These are phyloP conservation scores for Odontomyia ornata DNA, from an alignment of 2,888 invertebrate genomes.

Conservation along the genomic window DNA sequence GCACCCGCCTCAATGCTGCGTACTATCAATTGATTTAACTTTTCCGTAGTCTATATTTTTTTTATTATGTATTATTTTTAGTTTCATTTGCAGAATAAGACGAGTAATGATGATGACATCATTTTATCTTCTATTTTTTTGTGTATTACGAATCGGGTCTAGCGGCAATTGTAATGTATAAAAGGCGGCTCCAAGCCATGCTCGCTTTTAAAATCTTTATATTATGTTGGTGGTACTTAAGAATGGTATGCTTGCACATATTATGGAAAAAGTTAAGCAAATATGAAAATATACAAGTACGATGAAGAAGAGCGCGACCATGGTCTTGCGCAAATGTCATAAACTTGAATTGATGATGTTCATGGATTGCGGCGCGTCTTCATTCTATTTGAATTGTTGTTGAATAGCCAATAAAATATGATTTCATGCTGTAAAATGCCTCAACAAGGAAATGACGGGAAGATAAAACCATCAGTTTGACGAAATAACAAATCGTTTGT, in stretches of 20 bases:
- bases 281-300: constrained; percentile 5
- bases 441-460: background rate
- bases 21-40: constrained; percentile 4
- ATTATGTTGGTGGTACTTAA: too few relatives aligned
- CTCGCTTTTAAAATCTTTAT: background rate
- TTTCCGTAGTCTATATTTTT: too few relatives aligned
- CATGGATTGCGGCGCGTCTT: background rate
- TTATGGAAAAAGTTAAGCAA: background rate
- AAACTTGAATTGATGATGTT: constrained; percentile 25
- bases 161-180: background rate
- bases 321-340: constrained; percentile 32
- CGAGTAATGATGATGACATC: constrained; percentile 11
- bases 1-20: background rate
- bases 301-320: background rate
- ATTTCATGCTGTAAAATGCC: background rate
- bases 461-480: background rate
- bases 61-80: background rate
- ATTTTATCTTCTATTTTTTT: background rate
- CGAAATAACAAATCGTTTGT: background rate
- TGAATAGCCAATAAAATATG: constrained; percentile 1
- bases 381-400: background rate
- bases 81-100: background rate
- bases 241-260: background rate
- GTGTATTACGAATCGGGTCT: too few relatives aligned
- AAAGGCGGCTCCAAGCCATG: background rate